Evolutionary conservation across 2,797 vertebrate genomes (phyloP).

Genomic region (Pitangus sulphuratus): DNA sequence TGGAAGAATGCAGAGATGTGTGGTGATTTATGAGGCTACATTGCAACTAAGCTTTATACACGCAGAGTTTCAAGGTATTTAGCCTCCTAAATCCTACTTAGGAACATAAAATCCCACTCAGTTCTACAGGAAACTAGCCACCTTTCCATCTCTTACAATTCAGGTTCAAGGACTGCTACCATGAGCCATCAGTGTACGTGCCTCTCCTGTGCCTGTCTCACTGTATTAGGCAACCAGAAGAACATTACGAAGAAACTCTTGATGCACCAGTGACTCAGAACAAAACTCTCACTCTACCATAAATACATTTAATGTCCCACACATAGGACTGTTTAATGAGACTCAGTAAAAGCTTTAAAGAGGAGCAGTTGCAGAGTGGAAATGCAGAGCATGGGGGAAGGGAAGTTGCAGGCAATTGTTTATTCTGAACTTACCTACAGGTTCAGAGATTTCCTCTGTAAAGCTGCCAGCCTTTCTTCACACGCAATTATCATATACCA

Average conservation of each 20-base stretch:
- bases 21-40: not conserved
- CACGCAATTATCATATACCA: not conserved
- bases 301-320: not conserved
- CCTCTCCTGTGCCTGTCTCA: not conserved
- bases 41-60: not conserved
- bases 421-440: not conserved
- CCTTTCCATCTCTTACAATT: not conserved
- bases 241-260: not conserved
- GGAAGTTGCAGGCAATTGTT: not conserved
- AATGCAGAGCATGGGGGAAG: not conserved
- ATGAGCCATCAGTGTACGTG: not conserved
- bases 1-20: not conserved
- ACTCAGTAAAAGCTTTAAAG: not conserved
- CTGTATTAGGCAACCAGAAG: not conserved
- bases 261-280: not conserved
- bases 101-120: not conserved
- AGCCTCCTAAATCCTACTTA: not conserved
- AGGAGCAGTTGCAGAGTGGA: not conserved
- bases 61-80: not conserved
- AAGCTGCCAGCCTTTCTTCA: not conserved
- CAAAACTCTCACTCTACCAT: not conserved
- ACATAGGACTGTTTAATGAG: not conserved
- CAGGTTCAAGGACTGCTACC: accelerated
- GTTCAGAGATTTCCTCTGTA: not conserved
- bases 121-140: not conserved